A percentile compares a stretch with the other conserved stretches of the same genome.
Conservation (phyloP, 2,888 invertebrate genomes). For the Maniola hyperantus region DNA sequence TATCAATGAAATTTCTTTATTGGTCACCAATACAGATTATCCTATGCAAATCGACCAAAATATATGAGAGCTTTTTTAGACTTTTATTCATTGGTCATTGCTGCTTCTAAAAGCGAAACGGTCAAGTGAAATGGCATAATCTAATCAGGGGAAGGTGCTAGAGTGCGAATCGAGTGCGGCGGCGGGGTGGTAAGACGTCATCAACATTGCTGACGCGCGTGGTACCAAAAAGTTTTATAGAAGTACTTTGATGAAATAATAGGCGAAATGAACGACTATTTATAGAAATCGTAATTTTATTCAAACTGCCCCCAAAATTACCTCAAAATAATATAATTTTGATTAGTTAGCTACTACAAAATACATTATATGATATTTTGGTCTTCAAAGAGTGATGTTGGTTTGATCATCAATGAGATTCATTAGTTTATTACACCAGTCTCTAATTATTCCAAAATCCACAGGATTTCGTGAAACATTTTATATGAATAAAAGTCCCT, state of each 20-base stretch:
- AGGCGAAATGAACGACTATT: neutral
- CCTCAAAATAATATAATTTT: neutral
- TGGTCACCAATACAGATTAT: neutral
- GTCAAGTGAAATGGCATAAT: conserved; percentile 21
- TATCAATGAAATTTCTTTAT: neutral
- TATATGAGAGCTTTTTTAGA: conserved; percentile 10
- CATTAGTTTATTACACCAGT: too few species aligned
- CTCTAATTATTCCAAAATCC: too few species aligned
- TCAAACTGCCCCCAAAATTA: neutral
- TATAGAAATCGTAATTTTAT: neutral
- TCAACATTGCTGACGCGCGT: conserved; percentile 12
- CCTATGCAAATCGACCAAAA: neutral
- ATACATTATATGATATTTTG: too few species aligned
- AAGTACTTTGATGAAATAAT: neutral
- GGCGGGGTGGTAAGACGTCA: conserved; percentile 31
- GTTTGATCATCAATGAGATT: too few species aligned
- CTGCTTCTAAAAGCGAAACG: conserved; percentile 10
- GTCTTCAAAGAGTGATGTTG: too few species aligned
- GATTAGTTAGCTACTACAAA: too few species aligned
- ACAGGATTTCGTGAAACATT: too few species aligned
- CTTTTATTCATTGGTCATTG: neutral
- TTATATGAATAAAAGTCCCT: too few species aligned
- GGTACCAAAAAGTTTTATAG: conserved; percentile 4
- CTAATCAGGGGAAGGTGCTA: conserved; percentile 27
- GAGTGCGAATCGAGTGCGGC: conserved; percentile 29